Conservation (phyloP, 2,113 vertebrate genomes). For the Rostratula benghalensis region DNA sequence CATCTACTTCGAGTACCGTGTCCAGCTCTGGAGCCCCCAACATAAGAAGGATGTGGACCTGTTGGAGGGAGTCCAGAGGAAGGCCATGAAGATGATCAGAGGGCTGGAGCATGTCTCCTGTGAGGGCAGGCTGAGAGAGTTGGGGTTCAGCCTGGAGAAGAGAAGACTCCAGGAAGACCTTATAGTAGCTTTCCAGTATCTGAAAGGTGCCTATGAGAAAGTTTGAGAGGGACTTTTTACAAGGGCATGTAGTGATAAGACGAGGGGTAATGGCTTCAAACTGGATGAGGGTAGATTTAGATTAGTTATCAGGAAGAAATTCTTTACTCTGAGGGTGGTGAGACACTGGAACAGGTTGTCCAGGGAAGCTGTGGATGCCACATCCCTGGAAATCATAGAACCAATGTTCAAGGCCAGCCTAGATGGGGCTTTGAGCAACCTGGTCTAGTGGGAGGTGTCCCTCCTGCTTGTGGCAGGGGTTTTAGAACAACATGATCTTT, state of each 20-base stretch:
- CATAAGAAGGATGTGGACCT: background rate
- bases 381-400: background rate
- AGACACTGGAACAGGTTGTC: background rate
- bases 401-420: background rate
- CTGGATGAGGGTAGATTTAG: background rate
- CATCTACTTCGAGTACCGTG: background rate
- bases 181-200: background rate
- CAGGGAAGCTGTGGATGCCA: background rate
- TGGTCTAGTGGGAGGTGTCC: background rate
- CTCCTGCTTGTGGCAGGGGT: background rate
- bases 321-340: background rate
- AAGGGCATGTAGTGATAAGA: background rate
- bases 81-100: background rate
- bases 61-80: background rate
- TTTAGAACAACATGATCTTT: background rate
- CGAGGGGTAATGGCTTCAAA: background rate
- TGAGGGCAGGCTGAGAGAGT: background rate
- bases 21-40: background rate
- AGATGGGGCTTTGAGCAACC: background rate
- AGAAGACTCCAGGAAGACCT: background rate
- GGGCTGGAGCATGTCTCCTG: background rate
- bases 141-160: background rate
- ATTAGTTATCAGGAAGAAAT: background rate
- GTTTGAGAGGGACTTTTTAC: background rate
- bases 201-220: background rate